Conservation (phyloP, 2,888 invertebrate genomes). For the Drosophila atroscutellata region DNA sequence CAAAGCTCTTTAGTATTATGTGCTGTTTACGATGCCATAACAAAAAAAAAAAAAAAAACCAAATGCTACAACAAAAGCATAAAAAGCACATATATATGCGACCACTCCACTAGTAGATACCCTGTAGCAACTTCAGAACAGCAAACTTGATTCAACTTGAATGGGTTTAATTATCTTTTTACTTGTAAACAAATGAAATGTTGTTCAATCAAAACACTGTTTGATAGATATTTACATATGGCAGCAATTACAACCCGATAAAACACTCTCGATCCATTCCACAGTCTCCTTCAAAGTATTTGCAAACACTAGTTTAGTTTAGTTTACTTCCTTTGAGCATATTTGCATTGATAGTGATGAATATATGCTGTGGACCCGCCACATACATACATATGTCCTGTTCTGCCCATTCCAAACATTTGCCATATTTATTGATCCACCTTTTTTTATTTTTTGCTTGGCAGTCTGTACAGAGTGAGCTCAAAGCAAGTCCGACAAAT, state of each 20-base stretch:
- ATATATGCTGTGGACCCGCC: not conserved
- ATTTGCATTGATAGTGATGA: not conserved
- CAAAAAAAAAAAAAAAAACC: constrained; percentile 28
- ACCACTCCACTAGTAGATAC: constrained; percentile 11
- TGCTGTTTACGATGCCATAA: constrained; percentile 73
- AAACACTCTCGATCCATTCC: not conserved
- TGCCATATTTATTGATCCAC: not conserved
- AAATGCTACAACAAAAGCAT: constrained; percentile 42
- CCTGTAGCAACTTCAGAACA: not conserved
- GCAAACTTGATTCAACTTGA: not conserved
- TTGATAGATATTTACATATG: not conserved
- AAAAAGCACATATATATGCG: constrained; percentile 3
- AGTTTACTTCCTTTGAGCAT: not conserved
- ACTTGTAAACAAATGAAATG: not conserved
- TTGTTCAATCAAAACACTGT: not conserved
- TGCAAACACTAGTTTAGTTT: not conserved
- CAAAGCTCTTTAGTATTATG: constrained; percentile 70
- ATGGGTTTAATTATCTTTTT: not conserved
- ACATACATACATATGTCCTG: not conserved
- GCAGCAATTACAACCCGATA: not conserved
- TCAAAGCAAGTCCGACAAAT: not conserved
- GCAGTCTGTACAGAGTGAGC: not conserved
- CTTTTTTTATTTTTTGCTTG: not conserved
- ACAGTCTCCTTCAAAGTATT: not conserved
- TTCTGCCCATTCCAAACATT: not conserved